Evolutionary conservation across 2,797 vertebrate genomes (phyloP), one percentile per base, ranked within the genome.

Genomic region (Simalia tracyae): DNA sequence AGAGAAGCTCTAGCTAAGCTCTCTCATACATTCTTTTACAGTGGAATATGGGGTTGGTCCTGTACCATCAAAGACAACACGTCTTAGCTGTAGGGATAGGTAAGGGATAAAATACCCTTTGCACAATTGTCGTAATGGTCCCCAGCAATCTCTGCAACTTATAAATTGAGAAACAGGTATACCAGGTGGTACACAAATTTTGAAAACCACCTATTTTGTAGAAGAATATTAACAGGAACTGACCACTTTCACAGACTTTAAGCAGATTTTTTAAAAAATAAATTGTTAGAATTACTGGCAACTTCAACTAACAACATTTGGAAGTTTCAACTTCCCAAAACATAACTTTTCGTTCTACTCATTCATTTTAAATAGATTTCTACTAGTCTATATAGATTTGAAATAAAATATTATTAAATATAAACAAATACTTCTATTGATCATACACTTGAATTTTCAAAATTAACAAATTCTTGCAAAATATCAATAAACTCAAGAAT

Each of bases 401-500:
- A 64, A 26, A 87, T 81, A 81, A 64, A 7, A 5, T 2, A 90
- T 87, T 54, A 57, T 90, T 63, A 81, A 81, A 1, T 66, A 24
- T 5, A 63, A 87, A 36, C 3, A 76, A 76, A 60, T 89, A 72
- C 8, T 81, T 56, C 46, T 90, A n/a, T 63, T 56, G n/a, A 63
- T n/a, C 31, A 15, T 22, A 7, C 76, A 84, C 54, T 63, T 56
- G 8, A 81, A 63, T 84, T 12, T 90, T 92, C 31, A 87, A 26
- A 90, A 86, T 92, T 92, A 86, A 46, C 50, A 5, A 22, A 3
- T 28, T 76, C 42, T 86, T 89, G 36, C 87, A 87, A 87, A 59
- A 11, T 7, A 84, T 31, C 89, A 96, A 68, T 46, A 72, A 31
- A 90, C 89, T 81, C 93, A 90, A 46, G 94, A 96, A 97, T 98